Percentiles rank a stretch among this genome's conserved stretches.
Conservation (phyloP, 2,113 vertebrate genomes). For the Euleptes europaea region DNA sequence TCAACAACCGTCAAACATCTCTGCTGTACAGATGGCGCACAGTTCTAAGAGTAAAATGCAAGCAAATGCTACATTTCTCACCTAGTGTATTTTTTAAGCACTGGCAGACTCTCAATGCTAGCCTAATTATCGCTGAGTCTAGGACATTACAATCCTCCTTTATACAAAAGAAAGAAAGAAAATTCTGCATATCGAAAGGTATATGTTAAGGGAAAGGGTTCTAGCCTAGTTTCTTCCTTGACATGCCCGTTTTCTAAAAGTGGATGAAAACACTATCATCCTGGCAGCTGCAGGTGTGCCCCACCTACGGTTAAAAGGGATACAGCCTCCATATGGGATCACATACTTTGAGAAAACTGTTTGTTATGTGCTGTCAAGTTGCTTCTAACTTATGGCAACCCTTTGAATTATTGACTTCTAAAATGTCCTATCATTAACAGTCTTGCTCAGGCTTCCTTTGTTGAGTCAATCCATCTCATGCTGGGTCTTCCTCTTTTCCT, state of each 20-base stretch:
- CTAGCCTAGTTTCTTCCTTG: background rate
- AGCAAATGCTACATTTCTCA: background rate
- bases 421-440: background rate
- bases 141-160: background rate
- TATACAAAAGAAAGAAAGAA: background rate
- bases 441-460: too few species aligned
- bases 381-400: too few species aligned
- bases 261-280: background rate
- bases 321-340: background rate
- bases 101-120: background rate
- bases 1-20: background rate
- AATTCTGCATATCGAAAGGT: background rate
- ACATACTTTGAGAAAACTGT: background rate
- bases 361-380: too few species aligned
- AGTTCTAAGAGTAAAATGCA: background rate
- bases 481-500: too few species aligned
- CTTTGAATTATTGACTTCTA: too few species aligned
- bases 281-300: background rate
- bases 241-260: background rate
- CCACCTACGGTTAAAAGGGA: background rate
- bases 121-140: background rate
- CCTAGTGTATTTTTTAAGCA: background rate
- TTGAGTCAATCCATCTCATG: too few species aligned
- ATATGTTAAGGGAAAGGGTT: background rate
- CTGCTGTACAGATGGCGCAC: background rate